phyloP scores from a whole-genome alignment of 2,113 vertebrate species.

The Nothocercus nigrocapillus region DNA sequence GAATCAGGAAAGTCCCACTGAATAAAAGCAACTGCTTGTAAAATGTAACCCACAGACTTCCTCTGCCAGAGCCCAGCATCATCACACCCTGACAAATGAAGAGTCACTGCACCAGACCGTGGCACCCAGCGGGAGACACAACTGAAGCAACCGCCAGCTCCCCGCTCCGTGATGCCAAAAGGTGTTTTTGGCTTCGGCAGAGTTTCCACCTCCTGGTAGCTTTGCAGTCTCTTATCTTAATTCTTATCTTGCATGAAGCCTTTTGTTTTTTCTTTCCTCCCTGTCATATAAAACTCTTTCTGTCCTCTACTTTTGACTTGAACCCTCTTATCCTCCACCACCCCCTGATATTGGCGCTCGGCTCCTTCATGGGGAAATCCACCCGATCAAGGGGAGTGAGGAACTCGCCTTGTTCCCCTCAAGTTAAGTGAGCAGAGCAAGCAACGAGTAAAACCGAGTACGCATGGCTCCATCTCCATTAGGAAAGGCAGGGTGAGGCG shows the following conservation, averaged over 20 bases:
- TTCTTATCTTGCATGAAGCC: background rate
- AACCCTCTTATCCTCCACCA: background rate
- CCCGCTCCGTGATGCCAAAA: background rate
- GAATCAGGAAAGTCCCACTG: background rate
- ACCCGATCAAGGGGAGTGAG: rapidly evolving
- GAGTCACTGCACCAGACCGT: background rate
- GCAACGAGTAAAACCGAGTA: background rate
- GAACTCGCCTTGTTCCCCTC: too few relatives aligned
- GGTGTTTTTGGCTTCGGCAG: background rate
- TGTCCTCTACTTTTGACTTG: background rate
- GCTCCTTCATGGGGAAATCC: background rate
- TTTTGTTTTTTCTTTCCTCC: background rate
- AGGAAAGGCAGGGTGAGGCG: background rate
- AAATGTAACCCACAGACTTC: background rate
- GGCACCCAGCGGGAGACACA: background rate
- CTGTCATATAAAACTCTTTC: background rate
- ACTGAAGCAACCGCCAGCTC: background rate
- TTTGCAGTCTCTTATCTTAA: background rate
- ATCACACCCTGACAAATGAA: background rate
- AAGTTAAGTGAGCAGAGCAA: background rate
- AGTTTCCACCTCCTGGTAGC: background rate
- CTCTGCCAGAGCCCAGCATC: background rate
- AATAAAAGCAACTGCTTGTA: background rate
- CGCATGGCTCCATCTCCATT: background rate
- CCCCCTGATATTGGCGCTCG: background rate